phyloP scores from a whole-genome alignment of 2,113 vertebrate species.

The Calyptomena viridis region DNA sequence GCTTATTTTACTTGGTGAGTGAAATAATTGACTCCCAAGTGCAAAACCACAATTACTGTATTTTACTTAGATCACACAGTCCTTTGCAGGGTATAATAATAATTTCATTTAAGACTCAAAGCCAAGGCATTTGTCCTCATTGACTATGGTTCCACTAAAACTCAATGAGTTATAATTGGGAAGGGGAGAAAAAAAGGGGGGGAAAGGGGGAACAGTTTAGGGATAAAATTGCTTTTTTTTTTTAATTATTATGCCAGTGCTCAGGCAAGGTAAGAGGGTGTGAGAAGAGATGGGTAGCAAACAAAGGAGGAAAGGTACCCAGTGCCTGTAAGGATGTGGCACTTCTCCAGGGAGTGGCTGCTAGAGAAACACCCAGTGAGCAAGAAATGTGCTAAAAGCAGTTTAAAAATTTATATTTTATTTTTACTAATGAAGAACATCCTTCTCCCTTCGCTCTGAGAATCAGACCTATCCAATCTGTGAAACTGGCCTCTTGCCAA shows the following conservation, averaged over 20 bases:
- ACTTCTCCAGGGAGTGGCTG: rapidly evolving
- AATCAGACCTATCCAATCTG: background rate
- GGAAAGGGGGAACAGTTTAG: background rate
- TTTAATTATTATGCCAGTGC: background rate
- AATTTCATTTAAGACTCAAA: background rate
- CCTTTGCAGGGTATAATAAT: background rate
- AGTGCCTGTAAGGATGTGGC: background rate
- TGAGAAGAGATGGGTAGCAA: rapidly evolving
- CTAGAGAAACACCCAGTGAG: background rate
- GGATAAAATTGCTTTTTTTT: background rate
- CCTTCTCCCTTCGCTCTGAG: background rate
- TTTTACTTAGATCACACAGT: background rate
- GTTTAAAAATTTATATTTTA: background rate
- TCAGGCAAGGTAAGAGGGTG: background rate
- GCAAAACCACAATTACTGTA: background rate
- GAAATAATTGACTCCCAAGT: background rate
- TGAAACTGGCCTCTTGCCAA: background rate
- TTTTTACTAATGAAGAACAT: background rate
- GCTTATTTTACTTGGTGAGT: background rate
- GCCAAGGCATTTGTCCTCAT: background rate
- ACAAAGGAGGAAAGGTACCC: background rate
- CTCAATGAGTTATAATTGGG: background rate
- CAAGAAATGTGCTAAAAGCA: background rate
- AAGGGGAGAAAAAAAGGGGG: rapidly evolving
- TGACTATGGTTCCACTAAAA: background rate